phyloP scores from a whole-genome alignment of 1,140 invertebrate species.

The Portunus trituberculatus region DNA sequence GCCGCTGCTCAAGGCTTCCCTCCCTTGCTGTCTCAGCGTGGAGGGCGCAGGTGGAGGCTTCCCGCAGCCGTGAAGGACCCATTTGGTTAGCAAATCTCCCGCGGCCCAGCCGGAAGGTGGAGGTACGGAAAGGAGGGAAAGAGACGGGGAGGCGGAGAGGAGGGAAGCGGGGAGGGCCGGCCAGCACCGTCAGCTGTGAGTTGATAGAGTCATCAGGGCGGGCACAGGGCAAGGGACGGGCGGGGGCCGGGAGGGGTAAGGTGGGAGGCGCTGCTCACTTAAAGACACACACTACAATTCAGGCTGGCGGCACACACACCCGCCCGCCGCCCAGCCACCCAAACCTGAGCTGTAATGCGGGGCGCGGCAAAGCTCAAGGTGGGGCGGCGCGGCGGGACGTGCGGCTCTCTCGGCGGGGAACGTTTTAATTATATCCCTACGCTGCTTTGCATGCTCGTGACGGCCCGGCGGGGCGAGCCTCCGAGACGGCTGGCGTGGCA shows the following conservation, averaged over 20 bases:
- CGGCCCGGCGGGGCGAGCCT: background rate
- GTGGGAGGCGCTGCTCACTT: slow-evolving; percentile 50
- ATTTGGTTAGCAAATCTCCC: too few species aligned
- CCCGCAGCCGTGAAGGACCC: too few species aligned
- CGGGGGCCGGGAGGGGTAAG: background rate
- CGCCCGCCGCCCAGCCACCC: background rate
- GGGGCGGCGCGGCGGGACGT: background rate
- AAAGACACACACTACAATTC: slow-evolving; percentile 59
- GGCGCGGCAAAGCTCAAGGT: background rate
- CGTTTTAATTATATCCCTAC: slow-evolving; percentile 51
- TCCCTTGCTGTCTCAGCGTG: too few species aligned
- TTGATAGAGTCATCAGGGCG: slow-evolving; percentile 56
- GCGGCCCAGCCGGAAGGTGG: background rate
- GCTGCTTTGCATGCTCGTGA: slow-evolving; percentile 57
- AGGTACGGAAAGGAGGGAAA: background rate
- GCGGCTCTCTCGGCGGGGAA: background rate
- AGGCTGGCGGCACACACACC: background rate
- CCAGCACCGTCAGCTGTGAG: slow-evolving; percentile 49
- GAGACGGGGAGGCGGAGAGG: background rate
- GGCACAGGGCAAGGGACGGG: background rate
- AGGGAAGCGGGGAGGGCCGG: background rate
- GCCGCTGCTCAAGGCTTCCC: too few species aligned
- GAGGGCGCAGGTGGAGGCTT: too few species aligned
- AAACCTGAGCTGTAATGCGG: background rate
- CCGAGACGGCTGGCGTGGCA: background rate